Conservation (phyloP, 37 sponge, comb jelly and placozoan species). For the Petrosia ficiformis region DNA sequence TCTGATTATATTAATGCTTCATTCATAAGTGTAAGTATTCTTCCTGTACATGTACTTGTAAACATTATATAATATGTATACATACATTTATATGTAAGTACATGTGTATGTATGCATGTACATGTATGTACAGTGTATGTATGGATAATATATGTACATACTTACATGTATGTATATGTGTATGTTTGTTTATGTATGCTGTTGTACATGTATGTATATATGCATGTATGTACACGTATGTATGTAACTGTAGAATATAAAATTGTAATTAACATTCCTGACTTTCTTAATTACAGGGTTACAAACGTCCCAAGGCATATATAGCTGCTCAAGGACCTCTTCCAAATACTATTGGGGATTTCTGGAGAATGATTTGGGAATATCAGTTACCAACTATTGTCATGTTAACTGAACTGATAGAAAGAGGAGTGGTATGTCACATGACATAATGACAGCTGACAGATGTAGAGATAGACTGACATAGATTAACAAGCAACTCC, state of each 20-base stretch:
- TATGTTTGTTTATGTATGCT: too few relatives aligned
- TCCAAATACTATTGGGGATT: slow-evolving; percentile 46
- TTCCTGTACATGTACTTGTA: background rate
- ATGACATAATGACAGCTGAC: too few relatives aligned
- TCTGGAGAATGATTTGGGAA: slow-evolving; percentile 69
- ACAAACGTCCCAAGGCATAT: slow-evolving; percentile 42
- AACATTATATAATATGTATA: background rate
- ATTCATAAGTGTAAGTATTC: slow-evolving; percentile 41
- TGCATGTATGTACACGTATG: too few relatives aligned
- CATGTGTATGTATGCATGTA: too few relatives aligned
- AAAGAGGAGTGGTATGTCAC: slow-evolving; percentile 47
- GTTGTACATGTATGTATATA: too few relatives aligned
- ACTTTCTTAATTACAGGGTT: slow-evolving; percentile 30
- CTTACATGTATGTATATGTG: too few relatives aligned
- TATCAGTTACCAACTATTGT: slow-evolving; percentile 46
- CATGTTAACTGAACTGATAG: slow-evolving; percentile 63
- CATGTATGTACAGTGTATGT: too few relatives aligned
- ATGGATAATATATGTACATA: too few relatives aligned
- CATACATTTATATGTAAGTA: background rate
- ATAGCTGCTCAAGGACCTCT: slow-evolving; percentile 71
- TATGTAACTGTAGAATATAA: background rate
- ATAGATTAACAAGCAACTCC: too few relatives aligned
- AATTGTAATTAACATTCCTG: background rate
- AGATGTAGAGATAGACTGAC: too few relatives aligned
- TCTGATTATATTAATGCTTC: slow-evolving; percentile 67